phyloP scores from a whole-genome alignment of 2,113 vertebrate genomes.

The Empidonax alnorum region DNA sequence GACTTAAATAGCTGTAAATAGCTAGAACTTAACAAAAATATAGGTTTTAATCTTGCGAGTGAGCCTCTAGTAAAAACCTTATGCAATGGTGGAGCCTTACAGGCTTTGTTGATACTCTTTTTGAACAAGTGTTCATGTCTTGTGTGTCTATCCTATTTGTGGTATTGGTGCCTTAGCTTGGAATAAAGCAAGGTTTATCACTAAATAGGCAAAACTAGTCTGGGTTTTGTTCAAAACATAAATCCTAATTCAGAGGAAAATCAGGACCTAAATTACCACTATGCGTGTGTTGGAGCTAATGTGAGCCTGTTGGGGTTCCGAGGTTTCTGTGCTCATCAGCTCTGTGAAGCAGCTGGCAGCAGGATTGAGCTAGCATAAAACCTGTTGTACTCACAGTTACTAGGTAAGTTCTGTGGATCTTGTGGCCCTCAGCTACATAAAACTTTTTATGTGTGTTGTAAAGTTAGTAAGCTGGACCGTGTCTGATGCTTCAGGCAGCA shows the following conservation, averaged over 20 bases:
- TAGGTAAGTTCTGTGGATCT: background rate
- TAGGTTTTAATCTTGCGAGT: background rate
- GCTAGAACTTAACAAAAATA: background rate
- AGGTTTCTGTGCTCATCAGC: background rate
- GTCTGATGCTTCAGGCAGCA: background rate
- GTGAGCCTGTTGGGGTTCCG: background rate
- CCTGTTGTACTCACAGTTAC: background rate
- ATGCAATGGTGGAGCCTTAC: rapidly evolving
- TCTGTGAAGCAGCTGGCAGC: background rate
- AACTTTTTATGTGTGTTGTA: background rate
- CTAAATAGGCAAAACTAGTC: background rate
- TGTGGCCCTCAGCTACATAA: background rate
- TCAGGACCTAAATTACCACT: background rate
- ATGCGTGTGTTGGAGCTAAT: rapidly evolving
- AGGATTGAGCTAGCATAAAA: background rate
- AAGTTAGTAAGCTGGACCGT: background rate
- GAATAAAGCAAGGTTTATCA: background rate
- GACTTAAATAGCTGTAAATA: background rate
- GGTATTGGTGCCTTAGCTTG: background rate
- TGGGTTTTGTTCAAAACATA: background rate
- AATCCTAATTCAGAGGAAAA: background rate
- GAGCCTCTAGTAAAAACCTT: background rate
- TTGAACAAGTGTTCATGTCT: background rate
- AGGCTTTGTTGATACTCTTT: background rate
- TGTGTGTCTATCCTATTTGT: background rate